phyloP scores from a whole-genome alignment of 2,888 invertebrate species.

The Chloromyia formosa region DNA sequence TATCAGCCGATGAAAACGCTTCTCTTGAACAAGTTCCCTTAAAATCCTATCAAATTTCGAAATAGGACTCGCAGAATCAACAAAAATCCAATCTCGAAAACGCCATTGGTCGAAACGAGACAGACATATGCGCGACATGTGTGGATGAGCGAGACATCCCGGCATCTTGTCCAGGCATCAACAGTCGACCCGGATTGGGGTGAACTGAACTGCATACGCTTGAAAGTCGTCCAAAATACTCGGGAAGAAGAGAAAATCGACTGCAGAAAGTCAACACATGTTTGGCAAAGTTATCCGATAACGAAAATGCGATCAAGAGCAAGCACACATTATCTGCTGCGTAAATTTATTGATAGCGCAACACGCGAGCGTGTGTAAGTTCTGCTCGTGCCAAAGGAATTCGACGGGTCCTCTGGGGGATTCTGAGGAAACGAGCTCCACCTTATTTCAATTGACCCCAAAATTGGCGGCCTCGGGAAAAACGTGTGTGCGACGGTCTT shows the following conservation, averaged over 20 bases:
- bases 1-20: background rate
- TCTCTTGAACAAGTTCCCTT: background rate
- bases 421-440: background rate
- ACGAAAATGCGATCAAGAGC: too few relatives aligned
- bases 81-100: constrained; percentile 11
- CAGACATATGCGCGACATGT: constrained; percentile 9
- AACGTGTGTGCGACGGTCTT: background rate
- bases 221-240: background rate
- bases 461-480: constrained; percentile 16
- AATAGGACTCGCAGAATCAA: background rate
- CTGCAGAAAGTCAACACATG: too few relatives aligned
- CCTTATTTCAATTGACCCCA: constrained; percentile 5
- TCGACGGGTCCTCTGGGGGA: background rate
- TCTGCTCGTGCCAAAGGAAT: background rate
- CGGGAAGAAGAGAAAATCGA: too few relatives aligned
- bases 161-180: background rate
- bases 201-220: background rate
- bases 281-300: too few relatives aligned
- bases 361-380: too few relatives aligned
- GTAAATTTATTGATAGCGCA: too few relatives aligned
- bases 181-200: background rate
- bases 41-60: background rate
- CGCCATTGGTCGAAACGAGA: constrained; percentile 27
- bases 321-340: too few relatives aligned
- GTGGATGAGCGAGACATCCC: constrained; percentile 33